Evolutionary conservation across 2,888 invertebrate species (phyloP).

Genomic region (Syrista parreyssii): DNA sequence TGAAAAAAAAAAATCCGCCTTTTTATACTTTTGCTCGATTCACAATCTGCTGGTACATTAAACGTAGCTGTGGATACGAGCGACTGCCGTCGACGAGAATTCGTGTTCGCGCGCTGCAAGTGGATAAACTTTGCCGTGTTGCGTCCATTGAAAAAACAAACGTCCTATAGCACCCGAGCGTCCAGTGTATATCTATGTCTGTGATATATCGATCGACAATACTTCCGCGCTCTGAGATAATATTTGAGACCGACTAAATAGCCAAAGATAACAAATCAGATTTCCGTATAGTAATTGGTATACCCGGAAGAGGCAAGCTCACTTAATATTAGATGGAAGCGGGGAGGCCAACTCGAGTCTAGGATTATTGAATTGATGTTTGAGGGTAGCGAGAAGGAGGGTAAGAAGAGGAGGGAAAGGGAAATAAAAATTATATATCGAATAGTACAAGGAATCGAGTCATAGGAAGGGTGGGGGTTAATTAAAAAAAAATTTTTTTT

Average conservation of each 20-base stretch:
- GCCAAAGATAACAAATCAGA: background rate
- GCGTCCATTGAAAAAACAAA: background rate
- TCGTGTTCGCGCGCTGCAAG: background rate
- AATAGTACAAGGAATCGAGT: background rate
- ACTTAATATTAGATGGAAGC: background rate
- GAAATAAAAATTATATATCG: background rate
- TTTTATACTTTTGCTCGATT: too few relatives aligned
- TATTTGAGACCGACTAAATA: background rate
- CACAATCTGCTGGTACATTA: background rate
- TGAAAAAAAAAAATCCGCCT: background rate
- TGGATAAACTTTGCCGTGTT: background rate
- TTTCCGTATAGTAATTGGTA: background rate
- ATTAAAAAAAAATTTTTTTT: too few relatives aligned
- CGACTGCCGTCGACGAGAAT: background rate
- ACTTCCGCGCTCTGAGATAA: background rate
- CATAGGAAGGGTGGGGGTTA: fast-evolving
- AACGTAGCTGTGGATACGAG: background rate
- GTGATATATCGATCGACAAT: background rate
- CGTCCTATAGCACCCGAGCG: background rate
- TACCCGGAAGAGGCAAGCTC: background rate
- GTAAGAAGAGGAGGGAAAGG: background rate
- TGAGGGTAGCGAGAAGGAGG: background rate
- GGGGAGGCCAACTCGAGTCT: background rate
- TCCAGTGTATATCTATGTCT: background rate
- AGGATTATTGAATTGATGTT: background rate